Evolutionary conservation across 2,113 vertebrate species (phyloP), one percentile per base, ranked within the genome.

Genomic region (Oncorhynchus clarkii): DNA sequence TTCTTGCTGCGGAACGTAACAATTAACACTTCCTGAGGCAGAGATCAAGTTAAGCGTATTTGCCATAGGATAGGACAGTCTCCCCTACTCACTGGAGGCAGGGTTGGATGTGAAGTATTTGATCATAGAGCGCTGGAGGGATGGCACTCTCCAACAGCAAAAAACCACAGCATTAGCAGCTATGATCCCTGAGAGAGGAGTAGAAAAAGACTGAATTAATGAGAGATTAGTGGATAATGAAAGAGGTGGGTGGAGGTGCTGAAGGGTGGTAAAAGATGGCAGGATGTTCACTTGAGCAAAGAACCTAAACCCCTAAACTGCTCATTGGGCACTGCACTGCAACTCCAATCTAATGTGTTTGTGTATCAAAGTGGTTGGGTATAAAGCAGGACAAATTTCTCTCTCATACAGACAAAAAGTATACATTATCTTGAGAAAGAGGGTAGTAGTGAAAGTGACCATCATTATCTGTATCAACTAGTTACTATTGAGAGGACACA

Each of bases 21-120:
- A 12, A 6, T 13, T 1, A 66, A 66, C 22, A 66, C 64, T 29
- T 29, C 65, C 26, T 29, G 11, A 45, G 8, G 39, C 39, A 11
- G 39, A 45, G 39, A 45, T 45, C 39, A 27, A 31, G 16, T 14
- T 29, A 4, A 3, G 5, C 16, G 2, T 14, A 29, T 66, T 27
- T 27, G 22, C n/a, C 6, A 66, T 66, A 66, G 9, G 24, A 62
- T 66, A 27, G 2, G 3, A 67, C 26, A 70, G 59, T 16, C 0
- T 67, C 13, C 11, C 34, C 24, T 64, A 95, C 97, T 96, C 91
- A 99, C 98, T 96, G 86, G 97, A 97, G 27, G 96, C 89, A 34
- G 98, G 97, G 86, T 95, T 95, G 12, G 98, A 93, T 7, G 96
- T 98, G 92, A 99, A 99, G 79, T 97, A 98, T 79, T 88, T 94